phyloP scores from a whole-genome alignment of 2,797 vertebrate species.

The Hemitrygon akajei region DNA sequence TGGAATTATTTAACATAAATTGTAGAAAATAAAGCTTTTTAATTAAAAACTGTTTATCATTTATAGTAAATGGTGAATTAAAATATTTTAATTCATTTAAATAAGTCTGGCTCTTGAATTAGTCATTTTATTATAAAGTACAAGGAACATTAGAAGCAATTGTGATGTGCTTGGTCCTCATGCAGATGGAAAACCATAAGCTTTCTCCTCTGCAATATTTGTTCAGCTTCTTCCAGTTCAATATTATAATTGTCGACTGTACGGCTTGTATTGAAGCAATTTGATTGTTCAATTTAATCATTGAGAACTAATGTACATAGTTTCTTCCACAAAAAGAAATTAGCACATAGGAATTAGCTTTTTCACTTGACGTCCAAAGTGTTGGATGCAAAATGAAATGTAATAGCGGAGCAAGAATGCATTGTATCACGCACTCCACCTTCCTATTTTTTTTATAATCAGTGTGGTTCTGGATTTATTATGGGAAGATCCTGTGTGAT shows the following conservation, averaged over 20 bases:
- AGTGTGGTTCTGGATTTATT: too few relatives aligned
- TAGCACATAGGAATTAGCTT: slow-evolving; percentile 39
- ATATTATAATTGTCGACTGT: not conserved
- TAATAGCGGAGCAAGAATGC: slow-evolving; percentile 27
- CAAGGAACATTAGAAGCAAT: not conserved
- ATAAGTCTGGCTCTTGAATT: too few relatives aligned
- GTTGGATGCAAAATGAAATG: slow-evolving; percentile 36
- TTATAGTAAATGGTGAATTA: not conserved
- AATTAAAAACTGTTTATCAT: not conserved
- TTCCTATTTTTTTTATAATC: slow-evolving; percentile 20
- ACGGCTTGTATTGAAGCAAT: not conserved
- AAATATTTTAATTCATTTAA: too few relatives aligned
- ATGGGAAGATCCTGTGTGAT: too few relatives aligned
- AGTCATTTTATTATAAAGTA: not conserved
- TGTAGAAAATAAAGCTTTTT: not conserved
- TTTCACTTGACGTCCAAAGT: slow-evolving; percentile 42
- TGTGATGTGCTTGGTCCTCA: not conserved
- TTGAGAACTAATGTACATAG: slow-evolving; percentile 5
- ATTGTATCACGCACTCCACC: slow-evolving; percentile 23
- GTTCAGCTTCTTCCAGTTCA: too few relatives aligned
- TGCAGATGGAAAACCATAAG: not conserved
- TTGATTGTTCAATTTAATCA: not conserved
- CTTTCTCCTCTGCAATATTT: not conserved
- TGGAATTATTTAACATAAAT: not conserved
- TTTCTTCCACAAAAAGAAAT: slow-evolving; percentile 16